These are phyloP conservation scores for Paraplagusia blochii DNA, from an alignment of 2,113 vertebrate genomes.

Conservation along the genomic window DNA sequence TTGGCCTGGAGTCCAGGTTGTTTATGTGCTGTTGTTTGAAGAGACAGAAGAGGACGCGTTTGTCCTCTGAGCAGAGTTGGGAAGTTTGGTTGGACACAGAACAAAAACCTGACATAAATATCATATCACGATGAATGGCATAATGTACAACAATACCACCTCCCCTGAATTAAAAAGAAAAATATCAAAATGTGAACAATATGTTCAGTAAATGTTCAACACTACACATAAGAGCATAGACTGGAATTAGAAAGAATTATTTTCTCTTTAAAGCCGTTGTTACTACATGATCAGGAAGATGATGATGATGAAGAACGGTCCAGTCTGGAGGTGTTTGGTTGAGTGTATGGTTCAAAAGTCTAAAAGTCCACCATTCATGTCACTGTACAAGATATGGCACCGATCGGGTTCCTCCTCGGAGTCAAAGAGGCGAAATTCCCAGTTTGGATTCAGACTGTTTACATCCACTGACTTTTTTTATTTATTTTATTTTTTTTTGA, in stretches of 20 bases:
- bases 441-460: slow-evolving; percentile 29
- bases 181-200: slow-evolving; percentile 62
- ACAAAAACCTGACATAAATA: slow-evolving; percentile 51
- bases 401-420: slow-evolving; percentile 6
- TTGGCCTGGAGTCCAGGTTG: slow-evolving; percentile 27
- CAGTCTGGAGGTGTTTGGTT: slow-evolving; percentile 36
- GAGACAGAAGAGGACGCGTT: slow-evolving; percentile 5
- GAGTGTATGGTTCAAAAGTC: slow-evolving; percentile 13
- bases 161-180: slow-evolving; percentile 50
- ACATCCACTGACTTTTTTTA: slow-evolving; percentile 1
- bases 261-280: slow-evolving; percentile 33
- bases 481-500: neutral
- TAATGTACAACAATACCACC: slow-evolving; percentile 47
- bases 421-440: slow-evolving; percentile 18
- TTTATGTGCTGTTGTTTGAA: slow-evolving; percentile 16
- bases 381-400: slow-evolving; percentile 25
- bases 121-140: slow-evolving; percentile 51
- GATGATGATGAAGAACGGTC: slow-evolving; percentile 9
- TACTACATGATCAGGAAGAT: slow-evolving; percentile 33
- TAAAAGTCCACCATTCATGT: slow-evolving; percentile 16
- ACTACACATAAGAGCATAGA: slow-evolving; percentile 47
- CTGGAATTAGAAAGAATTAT: slow-evolving; percentile 36
- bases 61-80: slow-evolving; percentile 21
- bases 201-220: slow-evolving; percentile 67
- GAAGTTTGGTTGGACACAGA: slow-evolving; percentile 28